Conservation (phyloP, 2,888 invertebrate species). For the Drosophila birchii region DNA sequence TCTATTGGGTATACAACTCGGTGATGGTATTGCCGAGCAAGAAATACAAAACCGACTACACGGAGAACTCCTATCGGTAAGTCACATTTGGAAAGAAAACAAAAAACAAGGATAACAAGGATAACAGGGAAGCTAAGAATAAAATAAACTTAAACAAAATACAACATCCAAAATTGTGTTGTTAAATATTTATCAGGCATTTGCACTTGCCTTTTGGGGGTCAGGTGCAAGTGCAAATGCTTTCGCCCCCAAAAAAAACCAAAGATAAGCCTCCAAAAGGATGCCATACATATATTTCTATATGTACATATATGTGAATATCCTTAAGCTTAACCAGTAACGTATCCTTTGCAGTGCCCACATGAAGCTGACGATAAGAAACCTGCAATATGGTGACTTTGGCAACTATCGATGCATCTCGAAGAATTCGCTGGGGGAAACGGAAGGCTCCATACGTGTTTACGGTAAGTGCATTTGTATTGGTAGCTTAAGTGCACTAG, state of each 20-base stretch:
- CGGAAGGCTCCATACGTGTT: constrained; percentile 95
- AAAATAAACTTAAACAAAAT: background rate
- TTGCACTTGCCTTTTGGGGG: constrained; percentile 57
- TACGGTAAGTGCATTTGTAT: constrained; percentile 89
- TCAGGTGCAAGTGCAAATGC: constrained; percentile 50
- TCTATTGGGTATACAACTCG: constrained; percentile 96
- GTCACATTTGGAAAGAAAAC: constrained; percentile 37
- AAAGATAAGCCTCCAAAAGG: constrained; percentile 21
- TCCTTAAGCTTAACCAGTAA: constrained; percentile 19
- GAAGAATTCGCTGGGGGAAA: constrained; percentile 96
- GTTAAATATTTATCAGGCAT: constrained; percentile 75
- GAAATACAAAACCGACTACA: constrained; percentile 93
- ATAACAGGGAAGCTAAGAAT: background rate
- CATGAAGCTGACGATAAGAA: constrained; percentile 94
- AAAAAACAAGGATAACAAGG: background rate
- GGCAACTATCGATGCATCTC: constrained; percentile 97
- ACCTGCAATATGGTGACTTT: constrained; percentile 93
- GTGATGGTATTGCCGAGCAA: constrained; percentile 95
- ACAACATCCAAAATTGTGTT: constrained; percentile 41
- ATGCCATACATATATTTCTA: background rate
- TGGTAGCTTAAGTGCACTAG: constrained; percentile 80
- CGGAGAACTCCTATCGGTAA: constrained; percentile 93
- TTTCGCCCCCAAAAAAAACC: constrained; percentile 18
- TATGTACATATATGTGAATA: constrained; percentile 2
- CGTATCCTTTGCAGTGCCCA: constrained; percentile 87